Percentiles rank a stretch among this genome's conserved stretches.
Evolutionary conservation across 2,113 vertebrate genomes (phyloP).

Genomic region (Hippocampus abdominalis): DNA sequence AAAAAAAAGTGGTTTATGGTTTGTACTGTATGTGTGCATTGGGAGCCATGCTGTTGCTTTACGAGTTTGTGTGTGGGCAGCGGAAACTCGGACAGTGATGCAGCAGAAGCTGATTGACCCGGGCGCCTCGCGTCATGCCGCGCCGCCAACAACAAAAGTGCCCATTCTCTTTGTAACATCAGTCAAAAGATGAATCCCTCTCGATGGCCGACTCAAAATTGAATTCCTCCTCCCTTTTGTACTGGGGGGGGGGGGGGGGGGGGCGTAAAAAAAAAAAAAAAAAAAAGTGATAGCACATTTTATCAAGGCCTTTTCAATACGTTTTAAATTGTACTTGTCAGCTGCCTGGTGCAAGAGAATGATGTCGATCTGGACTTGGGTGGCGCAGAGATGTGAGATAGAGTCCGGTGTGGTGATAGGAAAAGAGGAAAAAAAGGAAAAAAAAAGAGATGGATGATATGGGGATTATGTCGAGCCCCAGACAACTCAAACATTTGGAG

Average conservation of each 20-base stretch:
- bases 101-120: conserved; percentile 37
- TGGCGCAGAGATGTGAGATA: neutral
- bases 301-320: conserved; percentile 26
- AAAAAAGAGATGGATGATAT: neutral
- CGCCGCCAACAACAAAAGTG: conserved; percentile 22
- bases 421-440: neutral
- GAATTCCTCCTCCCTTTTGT: conserved; percentile 32
- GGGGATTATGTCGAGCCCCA: neutral
- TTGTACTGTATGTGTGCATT: neutral
- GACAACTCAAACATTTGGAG: neutral
- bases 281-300: conserved; percentile 34
- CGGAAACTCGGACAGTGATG: conserved; percentile 28
- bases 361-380: neutral
- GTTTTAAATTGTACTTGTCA: conserved; percentile 39
- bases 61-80: conserved; percentile 25
- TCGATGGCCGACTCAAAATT: conserved; percentile 28
- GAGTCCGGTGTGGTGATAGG: neutral
- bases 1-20: neutral
- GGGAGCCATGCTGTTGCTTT: conserved; percentile 17
- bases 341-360: conserved; percentile 6
- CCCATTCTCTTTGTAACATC: conserved; percentile 10
- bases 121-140: conserved; percentile 34
- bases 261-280: neutral
- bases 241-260: neutral
- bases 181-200: conserved; percentile 33